Evolutionary conservation across 2,797 vertebrate genomes (phyloP).

Genomic region (Eulemur mongoz): DNA sequence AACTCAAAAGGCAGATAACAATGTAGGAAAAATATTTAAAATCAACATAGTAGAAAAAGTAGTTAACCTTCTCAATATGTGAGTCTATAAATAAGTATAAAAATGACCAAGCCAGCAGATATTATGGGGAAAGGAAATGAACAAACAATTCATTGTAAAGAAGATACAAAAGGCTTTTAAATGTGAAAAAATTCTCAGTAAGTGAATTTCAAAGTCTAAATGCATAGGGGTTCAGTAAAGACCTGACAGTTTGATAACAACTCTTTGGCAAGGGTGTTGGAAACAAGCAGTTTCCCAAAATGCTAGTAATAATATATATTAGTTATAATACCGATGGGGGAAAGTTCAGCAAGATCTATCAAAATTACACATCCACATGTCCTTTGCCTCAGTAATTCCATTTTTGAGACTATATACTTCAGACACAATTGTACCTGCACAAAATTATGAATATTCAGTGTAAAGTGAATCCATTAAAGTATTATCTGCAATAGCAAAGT

Average conservation of each 20-base stretch:
- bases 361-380: neutral
- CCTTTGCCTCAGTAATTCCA: neutral
- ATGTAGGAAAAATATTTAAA: neutral
- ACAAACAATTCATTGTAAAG: neutral
- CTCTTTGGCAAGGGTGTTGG: neutral
- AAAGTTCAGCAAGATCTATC: neutral
- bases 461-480: neutral
- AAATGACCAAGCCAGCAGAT: neutral
- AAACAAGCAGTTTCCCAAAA: neutral
- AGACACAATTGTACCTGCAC: neutral
- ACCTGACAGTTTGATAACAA: neutral
- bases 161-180: neutral
- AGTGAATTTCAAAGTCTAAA: neutral
- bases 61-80: neutral
- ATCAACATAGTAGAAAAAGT: neutral
- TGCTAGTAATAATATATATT: neutral
- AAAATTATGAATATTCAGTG: neutral
- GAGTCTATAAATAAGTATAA: neutral
- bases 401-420: neutral
- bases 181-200: neutral
- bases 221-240: neutral
- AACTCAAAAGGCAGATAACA: neutral
- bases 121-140: neutral
- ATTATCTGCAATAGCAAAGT: neutral
- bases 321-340: neutral